Conservation (phyloP, 2,113 vertebrate genomes). For the Aviceda subcristata region DNA sequence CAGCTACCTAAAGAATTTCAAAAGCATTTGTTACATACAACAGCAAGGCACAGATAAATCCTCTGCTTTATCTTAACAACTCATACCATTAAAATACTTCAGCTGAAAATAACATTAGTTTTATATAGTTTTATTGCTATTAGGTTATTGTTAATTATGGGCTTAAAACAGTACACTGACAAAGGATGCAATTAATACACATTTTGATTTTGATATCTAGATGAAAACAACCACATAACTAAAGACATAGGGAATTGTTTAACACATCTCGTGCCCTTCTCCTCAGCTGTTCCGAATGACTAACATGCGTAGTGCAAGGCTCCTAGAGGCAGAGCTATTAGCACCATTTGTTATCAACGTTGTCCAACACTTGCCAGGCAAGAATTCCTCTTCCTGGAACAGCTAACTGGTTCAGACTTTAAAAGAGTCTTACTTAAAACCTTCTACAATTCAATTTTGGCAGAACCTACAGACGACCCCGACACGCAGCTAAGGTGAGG, state of each 20-base stretch:
- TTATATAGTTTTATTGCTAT: neutral
- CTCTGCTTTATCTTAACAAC: neutral
- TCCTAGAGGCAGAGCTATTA: neutral
- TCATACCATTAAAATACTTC: neutral
- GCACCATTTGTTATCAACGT: neutral
- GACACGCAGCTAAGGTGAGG: neutral
- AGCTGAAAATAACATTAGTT: neutral
- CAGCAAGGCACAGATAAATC: neutral
- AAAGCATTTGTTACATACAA: neutral
- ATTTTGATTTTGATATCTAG: neutral
- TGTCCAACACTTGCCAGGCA: neutral
- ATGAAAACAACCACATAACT: neutral
- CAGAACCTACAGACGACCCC: neutral
- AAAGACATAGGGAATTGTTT: neutral
- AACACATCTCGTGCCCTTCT: fast-evolving
- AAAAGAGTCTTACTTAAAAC: neutral
- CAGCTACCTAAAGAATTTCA: neutral
- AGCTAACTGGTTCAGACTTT: neutral
- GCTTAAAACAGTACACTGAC: neutral
- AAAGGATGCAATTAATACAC: neutral
- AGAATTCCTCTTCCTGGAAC: neutral
- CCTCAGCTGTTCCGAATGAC: neutral
- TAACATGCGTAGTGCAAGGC: fast-evolving
- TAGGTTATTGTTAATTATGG: neutral
- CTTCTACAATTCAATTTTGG: neutral